These are phyloP conservation scores for Eudyptes chrysolophus DNA, from an alignment of 2,113 vertebrate species.

Conservation along the genomic window DNA sequence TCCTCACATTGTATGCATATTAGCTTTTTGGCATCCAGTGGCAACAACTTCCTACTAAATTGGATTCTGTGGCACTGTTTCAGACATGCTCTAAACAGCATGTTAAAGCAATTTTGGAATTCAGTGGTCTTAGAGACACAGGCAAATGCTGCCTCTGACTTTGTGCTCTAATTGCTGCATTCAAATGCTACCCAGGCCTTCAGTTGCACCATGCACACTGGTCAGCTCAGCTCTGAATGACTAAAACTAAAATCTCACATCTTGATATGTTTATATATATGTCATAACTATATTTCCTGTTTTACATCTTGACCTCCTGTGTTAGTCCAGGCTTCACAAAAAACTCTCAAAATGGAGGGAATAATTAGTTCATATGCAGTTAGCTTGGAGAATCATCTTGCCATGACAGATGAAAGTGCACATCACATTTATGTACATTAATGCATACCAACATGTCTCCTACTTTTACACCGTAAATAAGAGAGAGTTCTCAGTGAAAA, in stretches of 20 bases:
- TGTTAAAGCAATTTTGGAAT: background rate
- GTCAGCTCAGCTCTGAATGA: background rate
- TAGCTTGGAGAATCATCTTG: background rate
- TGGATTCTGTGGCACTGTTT: background rate
- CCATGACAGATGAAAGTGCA: background rate
- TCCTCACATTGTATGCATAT: background rate
- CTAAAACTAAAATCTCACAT: background rate
- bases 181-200: background rate
- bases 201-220: fast-evolving
- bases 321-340: background rate
- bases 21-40: background rate
- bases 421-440: background rate
- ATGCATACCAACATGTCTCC: background rate
- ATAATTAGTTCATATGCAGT: background rate
- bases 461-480: background rate
- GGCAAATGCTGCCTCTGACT: background rate
- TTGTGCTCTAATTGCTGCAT: background rate
- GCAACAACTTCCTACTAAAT: background rate
- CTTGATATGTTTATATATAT: background rate
- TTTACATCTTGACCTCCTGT: background rate
- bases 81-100: background rate
- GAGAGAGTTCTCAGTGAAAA: background rate
- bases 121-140: background rate
- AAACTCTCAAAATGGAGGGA: background rate
- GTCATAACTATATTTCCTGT: background rate